Percentiles rank a stretch among this genome's conserved stretches.
Conservation (phyloP, 1,140 invertebrate species). For the Brachionus rubens region DNA sequence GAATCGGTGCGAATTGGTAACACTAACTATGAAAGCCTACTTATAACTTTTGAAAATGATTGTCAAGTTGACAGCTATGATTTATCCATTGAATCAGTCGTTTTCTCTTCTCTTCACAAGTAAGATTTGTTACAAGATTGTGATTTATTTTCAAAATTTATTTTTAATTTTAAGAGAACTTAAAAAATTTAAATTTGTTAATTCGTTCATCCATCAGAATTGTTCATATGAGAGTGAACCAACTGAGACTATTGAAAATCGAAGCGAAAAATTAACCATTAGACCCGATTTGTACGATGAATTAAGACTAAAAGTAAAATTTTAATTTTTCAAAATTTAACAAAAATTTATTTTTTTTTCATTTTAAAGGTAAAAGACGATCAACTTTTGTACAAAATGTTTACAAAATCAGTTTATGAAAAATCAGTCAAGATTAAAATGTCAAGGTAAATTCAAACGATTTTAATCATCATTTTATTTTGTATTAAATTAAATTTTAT, state of each 20-base stretch:
- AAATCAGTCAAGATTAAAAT: background rate
- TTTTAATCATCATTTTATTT: background rate
- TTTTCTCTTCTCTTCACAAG: background rate
- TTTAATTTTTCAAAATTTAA: background rate
- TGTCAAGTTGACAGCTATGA: background rate
- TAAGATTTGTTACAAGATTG: background rate
- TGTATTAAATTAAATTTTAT: background rate
- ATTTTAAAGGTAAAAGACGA: background rate
- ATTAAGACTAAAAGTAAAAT: background rate
- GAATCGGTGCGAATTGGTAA: background rate
- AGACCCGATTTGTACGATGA: background rate
- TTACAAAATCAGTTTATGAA: slow-evolving; percentile 15
- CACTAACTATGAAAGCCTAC: background rate
- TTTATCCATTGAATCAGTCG: background rate
- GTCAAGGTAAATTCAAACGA: background rate
- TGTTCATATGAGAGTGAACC: background rate
- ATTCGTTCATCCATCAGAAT: background rate
- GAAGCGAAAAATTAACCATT: background rate
- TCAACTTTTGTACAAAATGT: slow-evolving; percentile 2
- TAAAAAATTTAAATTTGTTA: background rate
- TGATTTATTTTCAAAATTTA: background rate
- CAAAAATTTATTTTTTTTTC: background rate
- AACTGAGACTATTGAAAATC: background rate
- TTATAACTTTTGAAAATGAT: slow-evolving; percentile 11
- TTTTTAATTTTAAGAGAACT: background rate